Evolutionary conservation across 2,797 vertebrate species (phyloP).

Genomic region (Aselliscus stoliczkanus): DNA sequence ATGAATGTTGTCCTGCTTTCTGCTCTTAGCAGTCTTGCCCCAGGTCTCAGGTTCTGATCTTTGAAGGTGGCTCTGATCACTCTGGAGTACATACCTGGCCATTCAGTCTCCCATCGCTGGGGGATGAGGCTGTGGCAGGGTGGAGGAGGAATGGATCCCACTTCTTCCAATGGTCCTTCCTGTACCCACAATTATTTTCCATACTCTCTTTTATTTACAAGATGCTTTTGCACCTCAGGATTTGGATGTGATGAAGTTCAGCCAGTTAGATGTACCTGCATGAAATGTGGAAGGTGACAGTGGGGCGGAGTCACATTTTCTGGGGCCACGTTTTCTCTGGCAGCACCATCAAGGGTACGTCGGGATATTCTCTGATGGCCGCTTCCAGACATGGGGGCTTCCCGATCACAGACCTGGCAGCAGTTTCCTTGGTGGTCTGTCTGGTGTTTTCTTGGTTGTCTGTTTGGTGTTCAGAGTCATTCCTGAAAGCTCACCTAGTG

Average conservation of each 20-base stretch:
- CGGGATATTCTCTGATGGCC: not conserved
- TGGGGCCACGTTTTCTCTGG: not conserved
- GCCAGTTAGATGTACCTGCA: not conserved
- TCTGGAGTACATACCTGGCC: not conserved
- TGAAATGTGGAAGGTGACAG: not conserved
- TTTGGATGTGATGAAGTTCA: not conserved
- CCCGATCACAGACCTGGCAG: not conserved
- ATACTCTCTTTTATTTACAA: not conserved
- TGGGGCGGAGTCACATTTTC: not conserved
- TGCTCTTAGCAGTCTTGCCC: not conserved
- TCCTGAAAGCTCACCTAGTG: not conserved
- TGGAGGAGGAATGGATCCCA: not conserved
- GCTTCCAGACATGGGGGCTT: not conserved
- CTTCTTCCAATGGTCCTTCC: not conserved
- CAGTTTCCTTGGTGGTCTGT: not conserved
- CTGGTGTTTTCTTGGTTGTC: too few species aligned
- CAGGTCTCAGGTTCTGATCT: not conserved
- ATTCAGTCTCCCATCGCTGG: not conserved
- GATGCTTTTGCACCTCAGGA: not conserved
- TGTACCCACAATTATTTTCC: not conserved
- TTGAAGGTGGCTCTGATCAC: not conserved
- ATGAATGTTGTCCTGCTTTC: not conserved
- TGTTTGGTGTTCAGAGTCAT: not conserved
- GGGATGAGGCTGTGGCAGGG: not conserved
- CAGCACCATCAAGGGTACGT: not conserved